These are phyloP conservation scores for Callosobruchus maculatus DNA, from an alignment of 2,888 invertebrate genomes.

Conservation along the genomic window DNA sequence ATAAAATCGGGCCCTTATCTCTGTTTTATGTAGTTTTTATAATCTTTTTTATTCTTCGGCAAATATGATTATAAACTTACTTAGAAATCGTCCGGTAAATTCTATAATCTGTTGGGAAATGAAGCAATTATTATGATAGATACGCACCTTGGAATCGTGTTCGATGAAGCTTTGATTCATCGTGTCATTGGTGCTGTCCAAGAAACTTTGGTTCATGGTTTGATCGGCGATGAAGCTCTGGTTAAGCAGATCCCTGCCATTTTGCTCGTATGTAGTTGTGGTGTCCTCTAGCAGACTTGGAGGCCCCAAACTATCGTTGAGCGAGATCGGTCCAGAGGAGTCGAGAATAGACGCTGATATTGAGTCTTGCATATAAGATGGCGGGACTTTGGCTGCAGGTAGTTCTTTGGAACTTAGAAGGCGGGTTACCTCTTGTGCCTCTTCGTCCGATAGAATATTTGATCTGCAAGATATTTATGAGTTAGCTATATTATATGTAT, in stretches of 20 bases:
- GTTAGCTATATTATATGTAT: too few species aligned
- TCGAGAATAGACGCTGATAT: conserved; percentile 53
- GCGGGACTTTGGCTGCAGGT: conserved; percentile 43
- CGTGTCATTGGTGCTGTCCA: conserved; percentile 24
- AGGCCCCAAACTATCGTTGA: conserved; percentile 44
- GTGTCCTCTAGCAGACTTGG: conserved; percentile 45
- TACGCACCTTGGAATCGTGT: conserved; percentile 3
- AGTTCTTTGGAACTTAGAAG: conserved; percentile 63
- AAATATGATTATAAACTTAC: too few species aligned
- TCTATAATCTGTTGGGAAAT: too few species aligned
- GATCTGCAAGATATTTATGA: conserved; percentile 52
- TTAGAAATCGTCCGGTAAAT: too few species aligned
- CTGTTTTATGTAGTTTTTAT: too few species aligned
- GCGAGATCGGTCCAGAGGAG: conserved; percentile 46
- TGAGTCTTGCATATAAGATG: conserved; percentile 42
- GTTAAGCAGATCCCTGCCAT: background rate
- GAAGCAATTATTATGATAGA: too few species aligned
- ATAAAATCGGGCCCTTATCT: too few species aligned
- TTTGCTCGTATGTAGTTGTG: conserved; percentile 4
- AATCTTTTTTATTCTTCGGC: too few species aligned
- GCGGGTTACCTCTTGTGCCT: conserved; percentile 84
- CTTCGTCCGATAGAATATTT: conserved; percentile 83
- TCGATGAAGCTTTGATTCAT: conserved; percentile 16
- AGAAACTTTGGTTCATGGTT: conserved; percentile 2
- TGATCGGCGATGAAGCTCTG: background rate